Conservation (phyloP, 2,113 vertebrate species). For the Gnathonemus longibarbis region DNA sequence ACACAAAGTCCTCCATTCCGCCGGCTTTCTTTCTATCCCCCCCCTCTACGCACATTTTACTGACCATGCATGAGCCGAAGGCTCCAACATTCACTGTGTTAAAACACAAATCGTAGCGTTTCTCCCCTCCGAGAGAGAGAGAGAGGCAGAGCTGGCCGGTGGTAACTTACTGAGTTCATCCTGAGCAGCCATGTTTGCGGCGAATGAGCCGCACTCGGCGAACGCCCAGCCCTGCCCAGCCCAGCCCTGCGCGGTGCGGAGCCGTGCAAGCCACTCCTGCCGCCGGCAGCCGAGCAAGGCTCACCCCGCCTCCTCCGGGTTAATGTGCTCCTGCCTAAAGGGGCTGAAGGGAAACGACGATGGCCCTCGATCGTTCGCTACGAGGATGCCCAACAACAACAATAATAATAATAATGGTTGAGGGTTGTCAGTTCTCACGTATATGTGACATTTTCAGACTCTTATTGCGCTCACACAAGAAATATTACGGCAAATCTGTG, state of each 20-base stretch:
- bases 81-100: background rate
- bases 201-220: constrained; percentile 29
- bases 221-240: background rate
- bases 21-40: background rate
- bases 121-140: background rate
- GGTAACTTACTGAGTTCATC: constrained; percentile 76
- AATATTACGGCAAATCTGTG: too few species aligned
- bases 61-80: background rate
- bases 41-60: background rate
- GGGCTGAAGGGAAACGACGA: background rate
- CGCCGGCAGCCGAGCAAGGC: background rate
- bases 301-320: background rate
- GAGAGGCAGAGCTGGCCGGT: background rate
- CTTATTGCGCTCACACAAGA: too few species aligned
- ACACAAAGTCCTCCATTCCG: background rate
- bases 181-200: constrained; percentile 69
- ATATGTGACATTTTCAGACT: too few species aligned
- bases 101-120: background rate
- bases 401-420: too few species aligned
- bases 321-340: background rate
- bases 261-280: background rate
- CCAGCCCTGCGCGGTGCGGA: background rate
- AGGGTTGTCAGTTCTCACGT: too few species aligned
- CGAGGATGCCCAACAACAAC: background rate
- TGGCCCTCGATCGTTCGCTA: background rate